These are phyloP conservation scores for Novumbra hubbsi DNA, from an alignment of 2,797 vertebrate genomes.

Conservation along the genomic window DNA sequence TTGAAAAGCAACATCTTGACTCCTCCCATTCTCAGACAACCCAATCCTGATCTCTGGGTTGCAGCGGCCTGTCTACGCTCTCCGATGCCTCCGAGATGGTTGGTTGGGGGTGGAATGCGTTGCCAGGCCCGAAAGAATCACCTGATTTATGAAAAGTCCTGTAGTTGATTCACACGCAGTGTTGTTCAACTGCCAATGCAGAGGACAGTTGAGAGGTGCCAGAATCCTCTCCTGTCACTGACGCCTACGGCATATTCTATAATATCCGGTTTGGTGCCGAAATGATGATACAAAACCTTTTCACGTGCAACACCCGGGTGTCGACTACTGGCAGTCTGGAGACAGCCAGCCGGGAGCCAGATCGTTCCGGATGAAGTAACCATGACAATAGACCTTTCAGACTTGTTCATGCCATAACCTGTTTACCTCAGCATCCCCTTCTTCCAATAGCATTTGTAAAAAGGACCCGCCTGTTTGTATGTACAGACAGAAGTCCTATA, in stretches of 20 bases:
- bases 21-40: constrained; percentile 14
- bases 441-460: neutral
- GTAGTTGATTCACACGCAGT: constrained; percentile 31
- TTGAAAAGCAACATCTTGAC: constrained; percentile 18
- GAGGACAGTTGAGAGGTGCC: constrained; percentile 43
- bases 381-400: constrained; percentile 13
- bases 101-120: neutral
- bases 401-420: neutral
- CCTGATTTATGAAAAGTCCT: constrained; percentile 42
- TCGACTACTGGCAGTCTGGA: neutral
- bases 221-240: constrained; percentile 20
- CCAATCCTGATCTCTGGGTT: constrained; percentile 52
- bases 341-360: neutral
- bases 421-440: neutral
- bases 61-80: constrained; percentile 50
- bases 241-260: constrained; percentile 40
- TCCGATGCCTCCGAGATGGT: constrained; percentile 28
- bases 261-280: constrained; percentile 44
- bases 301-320: neutral
- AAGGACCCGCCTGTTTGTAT: neutral
- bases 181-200: constrained; percentile 34
- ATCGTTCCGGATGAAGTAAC: constrained; percentile 20
- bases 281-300: neutral
- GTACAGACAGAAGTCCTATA: neutral
- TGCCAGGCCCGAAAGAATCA: constrained; percentile 17